A percentile compares a stretch with the other conserved stretches of the same genome.
These are phyloP conservation scores for Catocala sponsa DNA, from an alignment of 2,888 invertebrate genomes.

Conservation along the genomic window DNA sequence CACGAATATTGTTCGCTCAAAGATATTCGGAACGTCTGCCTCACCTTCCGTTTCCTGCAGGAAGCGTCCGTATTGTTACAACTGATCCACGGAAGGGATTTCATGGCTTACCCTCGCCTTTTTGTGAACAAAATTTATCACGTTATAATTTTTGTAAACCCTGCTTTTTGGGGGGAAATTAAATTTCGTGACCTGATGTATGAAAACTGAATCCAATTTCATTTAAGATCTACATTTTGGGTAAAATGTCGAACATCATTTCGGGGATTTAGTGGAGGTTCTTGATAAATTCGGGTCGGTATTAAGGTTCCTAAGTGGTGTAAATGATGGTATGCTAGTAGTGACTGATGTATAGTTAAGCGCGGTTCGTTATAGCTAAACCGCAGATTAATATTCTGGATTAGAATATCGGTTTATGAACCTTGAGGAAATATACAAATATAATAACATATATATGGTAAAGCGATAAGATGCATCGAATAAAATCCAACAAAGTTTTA, in stretches of 20 bases:
- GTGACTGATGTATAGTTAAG: constrained; percentile 38
- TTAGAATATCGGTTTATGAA: constrained; percentile 27
- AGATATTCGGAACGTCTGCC: constrained; percentile 61
- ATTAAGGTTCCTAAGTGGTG: constrained; percentile 31
- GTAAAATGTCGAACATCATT: constrained; percentile 38
- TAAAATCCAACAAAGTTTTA: too few relatives aligned
- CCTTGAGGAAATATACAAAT: neutral
- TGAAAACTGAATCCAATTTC: constrained; percentile 44
- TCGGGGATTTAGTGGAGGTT: constrained; percentile 27
- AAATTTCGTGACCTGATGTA: constrained; percentile 41
- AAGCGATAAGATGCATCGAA: too few relatives aligned
- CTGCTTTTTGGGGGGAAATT: constrained; percentile 37
- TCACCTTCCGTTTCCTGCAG: constrained; percentile 59
- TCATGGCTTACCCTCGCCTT: constrained; percentile 41
- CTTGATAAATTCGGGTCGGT: constrained; percentile 36
- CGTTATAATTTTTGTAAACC: constrained; percentile 50
- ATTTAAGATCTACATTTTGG: constrained; percentile 19
- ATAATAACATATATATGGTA: too few relatives aligned
- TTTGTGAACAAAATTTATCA: constrained; percentile 52
- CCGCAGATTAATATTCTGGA: constrained; percentile 36
- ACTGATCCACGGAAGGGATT: constrained; percentile 54
- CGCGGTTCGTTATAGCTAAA: constrained; percentile 29
- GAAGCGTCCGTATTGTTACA: constrained; percentile 61
- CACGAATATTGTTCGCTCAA: constrained; percentile 47
- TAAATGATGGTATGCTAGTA: constrained; percentile 22